Evolutionary conservation across 1,140 invertebrate species (phyloP), one percentile per base, ranked within the genome.

Genomic region (Teleopsis dalmanni): DNA sequence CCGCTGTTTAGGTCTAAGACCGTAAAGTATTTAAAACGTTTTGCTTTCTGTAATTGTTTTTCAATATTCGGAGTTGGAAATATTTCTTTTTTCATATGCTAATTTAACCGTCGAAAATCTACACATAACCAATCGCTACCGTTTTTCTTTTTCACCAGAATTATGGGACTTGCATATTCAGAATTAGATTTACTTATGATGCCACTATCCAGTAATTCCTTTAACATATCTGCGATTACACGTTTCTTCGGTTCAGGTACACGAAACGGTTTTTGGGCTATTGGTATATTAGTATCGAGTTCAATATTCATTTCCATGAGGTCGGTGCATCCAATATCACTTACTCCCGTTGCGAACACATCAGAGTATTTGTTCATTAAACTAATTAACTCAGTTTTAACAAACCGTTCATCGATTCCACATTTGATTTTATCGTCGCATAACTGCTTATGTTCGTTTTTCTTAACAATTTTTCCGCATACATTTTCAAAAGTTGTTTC

Each of bases 41-140:
- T 41, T 2, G 38, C 49, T 4, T 42, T 21, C 23, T 61, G 57
- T 3, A 66, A 26, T 19, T 53, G 53, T 26, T 68, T 60, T 11
- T 65, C 52, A 21, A 65, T 65, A 22, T 52, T 51, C 9, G 60
- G 62, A 0, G 56, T 50, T 31, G 56, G 62, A 45, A 56, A 65
- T 37, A 51, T 48, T 16, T 60, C 53, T 16, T 54, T 58, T 25
- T 52, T 49, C 8, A 56, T 61, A 5, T 57, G 36, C 29, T 48
- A 38, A 54, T 79, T 80, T 7, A 78, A 33, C 6, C 47, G 34
- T 21, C 73, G 42, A 52, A 71, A 79, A 53, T 75, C 69, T 2
- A 72, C 48, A 35, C 59, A 56, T 33, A 73, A 45, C 11, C 72
- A 23, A 6, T 47, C 43, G 3, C 53, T 43, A 5, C 66, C 68